Evolutionary conservation across 1,140 invertebrate genomes (phyloP).

Genomic region (Matsumurasca onukii): DNA sequence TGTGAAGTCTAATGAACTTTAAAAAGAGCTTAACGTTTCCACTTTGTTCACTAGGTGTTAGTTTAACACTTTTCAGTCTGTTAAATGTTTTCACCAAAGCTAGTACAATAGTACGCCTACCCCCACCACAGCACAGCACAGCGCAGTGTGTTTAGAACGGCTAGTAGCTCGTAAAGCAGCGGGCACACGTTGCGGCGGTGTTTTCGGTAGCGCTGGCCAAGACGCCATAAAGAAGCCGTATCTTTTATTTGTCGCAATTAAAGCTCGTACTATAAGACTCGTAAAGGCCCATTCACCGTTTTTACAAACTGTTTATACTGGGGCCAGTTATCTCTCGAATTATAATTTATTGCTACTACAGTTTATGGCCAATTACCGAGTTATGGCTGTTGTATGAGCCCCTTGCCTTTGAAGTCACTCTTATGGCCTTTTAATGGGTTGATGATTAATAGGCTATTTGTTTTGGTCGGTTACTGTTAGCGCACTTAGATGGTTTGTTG

Average conservation of each 20-base stretch:
- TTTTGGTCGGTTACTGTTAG: no score
- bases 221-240: slow-evolving; percentile 14
- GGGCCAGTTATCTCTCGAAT: slow-evolving; percentile 22
- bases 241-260: slow-evolving; percentile 23
- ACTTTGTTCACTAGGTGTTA: no score
- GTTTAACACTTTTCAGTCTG: no score
- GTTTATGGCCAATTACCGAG: slow-evolving; percentile 16
- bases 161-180: not conserved
- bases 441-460: not conserved
- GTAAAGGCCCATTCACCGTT: slow-evolving; percentile 1
- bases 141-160: not conserved
- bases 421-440: not conserved
- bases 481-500: no score
- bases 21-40: no score
- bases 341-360: slow-evolving; percentile 21
- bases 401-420: slow-evolving; percentile 8
- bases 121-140: no score
- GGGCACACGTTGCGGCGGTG: not conserved
- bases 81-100: no score
- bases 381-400: slow-evolving; percentile 1
- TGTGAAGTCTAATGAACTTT: no score
- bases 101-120: no score
- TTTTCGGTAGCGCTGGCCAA: slow-evolving; percentile 16
- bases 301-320: slow-evolving; percentile 14
- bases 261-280: slow-evolving; percentile 3